Base-by-base conservation (phyloP, 2,113 vertebrate genomes). In the Coptodon rendalli region DNA sequence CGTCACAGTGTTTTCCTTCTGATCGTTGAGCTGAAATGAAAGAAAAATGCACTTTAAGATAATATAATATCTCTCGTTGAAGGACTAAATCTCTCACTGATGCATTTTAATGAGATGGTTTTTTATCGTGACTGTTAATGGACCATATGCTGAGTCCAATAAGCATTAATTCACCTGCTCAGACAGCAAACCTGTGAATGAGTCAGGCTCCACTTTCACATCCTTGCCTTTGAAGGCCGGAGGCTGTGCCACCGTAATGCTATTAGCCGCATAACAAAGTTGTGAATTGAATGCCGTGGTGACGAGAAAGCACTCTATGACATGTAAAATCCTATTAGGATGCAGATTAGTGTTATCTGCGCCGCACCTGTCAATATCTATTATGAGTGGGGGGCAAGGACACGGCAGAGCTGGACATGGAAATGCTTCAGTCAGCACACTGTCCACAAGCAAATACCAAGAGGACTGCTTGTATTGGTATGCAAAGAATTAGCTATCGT, bases 271-370 rank as follows among this genome's bases (percentile, higher is more conserved):
- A 40, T 45, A 88, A 91, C 91, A 89, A 83, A 89, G 89, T 59
- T 2, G 88, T 57, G 85, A 91, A 91, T 88, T 87, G 80, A 90
- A 87, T n/a, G 83, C 40, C 2, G 81, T 9, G 7, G 84, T 50
- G 61, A 59, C 63, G 81, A 85, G 86, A 91, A 89, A 84, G 87
- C 84, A 8, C 40, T 29, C 54, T 34, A 19, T 68, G 82, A 93
- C 86, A 91, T 22, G 80, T 48, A 71, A 83, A 93, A 93, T 89
- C 91, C 82, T 86, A 86, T 93, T 87, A 87, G 87, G 76, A 91
- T 91, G 85, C 85, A 91, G 92, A 93, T 93, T 92, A 93, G 89
- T 14, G 38, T 89, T 94, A 91, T 93, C 90, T 82, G 79, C 16
- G 24, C 87, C 1, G 43, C 84, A 88, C 89, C 87, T 92, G 95